These are phyloP conservation scores for Dryobotodes eremita DNA, from an alignment of 2,888 invertebrate species.

Conservation along the genomic window DNA sequence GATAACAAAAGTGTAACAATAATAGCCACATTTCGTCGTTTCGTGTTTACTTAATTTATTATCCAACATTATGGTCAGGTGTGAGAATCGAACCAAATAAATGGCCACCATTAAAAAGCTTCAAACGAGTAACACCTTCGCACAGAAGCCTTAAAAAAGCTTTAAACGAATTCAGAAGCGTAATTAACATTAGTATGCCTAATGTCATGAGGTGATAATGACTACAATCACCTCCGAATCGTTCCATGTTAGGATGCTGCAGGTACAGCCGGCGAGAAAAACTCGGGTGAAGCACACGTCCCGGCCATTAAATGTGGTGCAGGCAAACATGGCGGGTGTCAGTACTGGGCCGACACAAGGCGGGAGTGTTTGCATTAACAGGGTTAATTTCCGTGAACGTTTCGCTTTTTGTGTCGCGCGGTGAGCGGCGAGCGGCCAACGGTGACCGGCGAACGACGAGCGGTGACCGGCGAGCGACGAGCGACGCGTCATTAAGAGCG, in stretches of 20 bases:
- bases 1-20: not conserved
- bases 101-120: slow-evolving; percentile 4
- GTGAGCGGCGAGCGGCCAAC: slow-evolving; percentile 8
- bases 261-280: slow-evolving; percentile 50
- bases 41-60: not conserved
- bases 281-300: slow-evolving; percentile 46
- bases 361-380: slow-evolving; percentile 61
- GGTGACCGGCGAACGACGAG: slow-evolving; percentile 10
- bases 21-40: not conserved
- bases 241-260: slow-evolving; percentile 52
- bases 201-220: slow-evolving; percentile 60
- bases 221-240: slow-evolving; percentile 46
- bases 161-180: slow-evolving; percentile 34
- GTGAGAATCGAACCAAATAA: slow-evolving; percentile 13
- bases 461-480: slow-evolving; percentile 7
- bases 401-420: slow-evolving; percentile 42
- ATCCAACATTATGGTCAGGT: slow-evolving; percentile 11
- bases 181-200: slow-evolving; percentile 54
- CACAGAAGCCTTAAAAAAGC: slow-evolving; percentile 18
- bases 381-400: slow-evolving; percentile 61
- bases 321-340: slow-evolving; percentile 58
- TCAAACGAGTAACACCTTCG: slow-evolving; percentile 11
- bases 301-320: slow-evolving; percentile 51
- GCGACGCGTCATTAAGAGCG: slow-evolving; percentile 47
- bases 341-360: slow-evolving; percentile 49